Evolutionary conservation across 2,113 vertebrate species (phyloP).

Genomic region (Oxyruncus cristatus): DNA sequence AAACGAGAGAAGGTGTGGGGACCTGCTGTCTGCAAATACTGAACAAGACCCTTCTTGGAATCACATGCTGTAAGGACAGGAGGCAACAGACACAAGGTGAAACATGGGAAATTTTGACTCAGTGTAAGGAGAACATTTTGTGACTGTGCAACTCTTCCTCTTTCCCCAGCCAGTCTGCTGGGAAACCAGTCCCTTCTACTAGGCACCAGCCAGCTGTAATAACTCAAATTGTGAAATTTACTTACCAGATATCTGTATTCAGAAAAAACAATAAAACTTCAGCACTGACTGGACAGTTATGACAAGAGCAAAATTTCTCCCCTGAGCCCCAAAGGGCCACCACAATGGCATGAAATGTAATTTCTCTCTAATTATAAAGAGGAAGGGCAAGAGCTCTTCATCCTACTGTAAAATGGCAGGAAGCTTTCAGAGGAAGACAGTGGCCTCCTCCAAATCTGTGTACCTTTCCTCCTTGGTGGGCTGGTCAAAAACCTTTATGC

Average conservation of each 20-base stretch:
- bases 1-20: not conserved
- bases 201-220: not conserved
- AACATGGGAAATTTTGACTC: not conserved
- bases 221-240: not conserved
- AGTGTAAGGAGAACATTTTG: not conserved
- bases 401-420: not conserved
- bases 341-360: not conserved
- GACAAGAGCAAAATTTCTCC: not conserved
- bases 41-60: not conserved
- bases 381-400: not conserved
- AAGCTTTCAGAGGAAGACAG: not conserved
- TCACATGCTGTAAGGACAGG: not conserved
- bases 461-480: not conserved
- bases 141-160: not conserved
- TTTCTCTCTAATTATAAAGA: not conserved
- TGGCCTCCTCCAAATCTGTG: not conserved
- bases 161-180: not conserved
- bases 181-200: not conserved
- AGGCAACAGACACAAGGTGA: not conserved
- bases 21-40: not conserved
- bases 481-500: not conserved
- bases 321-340: not conserved
- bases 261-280: not conserved
- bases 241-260: not conserved
- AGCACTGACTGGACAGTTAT: not conserved